Conservation (phyloP, 1,140 invertebrate genomes). For the Drosophila chauvacae region DNA sequence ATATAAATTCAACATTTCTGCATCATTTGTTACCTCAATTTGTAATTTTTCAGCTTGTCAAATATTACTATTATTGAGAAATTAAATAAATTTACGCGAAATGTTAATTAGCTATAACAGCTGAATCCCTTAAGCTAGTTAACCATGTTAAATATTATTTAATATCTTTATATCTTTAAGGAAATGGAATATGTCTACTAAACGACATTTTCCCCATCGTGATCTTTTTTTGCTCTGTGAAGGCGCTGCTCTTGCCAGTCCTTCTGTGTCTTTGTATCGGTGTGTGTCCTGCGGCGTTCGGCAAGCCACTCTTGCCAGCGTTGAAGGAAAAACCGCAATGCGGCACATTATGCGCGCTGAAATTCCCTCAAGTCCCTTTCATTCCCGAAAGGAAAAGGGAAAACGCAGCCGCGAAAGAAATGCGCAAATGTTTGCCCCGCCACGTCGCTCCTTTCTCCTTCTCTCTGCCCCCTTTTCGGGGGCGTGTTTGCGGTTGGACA, state of each 20-base stretch:
- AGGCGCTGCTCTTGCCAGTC: slow-evolving; percentile 54
- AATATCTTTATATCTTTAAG: no score
- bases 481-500: slow-evolving; percentile 42
- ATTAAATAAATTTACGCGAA: no score
- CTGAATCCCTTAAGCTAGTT: no score
- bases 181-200: no score
- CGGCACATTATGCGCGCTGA: slow-evolving; percentile 79
- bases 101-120: no score
- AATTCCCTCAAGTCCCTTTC: slow-evolving; percentile 78
- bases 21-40: neutral
- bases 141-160: no score
- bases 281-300: slow-evolving; percentile 64
- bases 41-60: neutral
- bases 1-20: neutral
- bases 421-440: slow-evolving; percentile 68
- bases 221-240: neutral
- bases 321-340: slow-evolving; percentile 77
- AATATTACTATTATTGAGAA: neutral
- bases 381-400: slow-evolving; percentile 54
- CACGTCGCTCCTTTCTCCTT: slow-evolving; percentile 2
- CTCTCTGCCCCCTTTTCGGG: neutral
- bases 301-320: slow-evolving; percentile 62
- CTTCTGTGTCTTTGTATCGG: slow-evolving; percentile 37
- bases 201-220: neutral
- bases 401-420: slow-evolving; percentile 72